Conservation (phyloP, 2,888 invertebrate species). For the Argyresthia albistria region DNA sequence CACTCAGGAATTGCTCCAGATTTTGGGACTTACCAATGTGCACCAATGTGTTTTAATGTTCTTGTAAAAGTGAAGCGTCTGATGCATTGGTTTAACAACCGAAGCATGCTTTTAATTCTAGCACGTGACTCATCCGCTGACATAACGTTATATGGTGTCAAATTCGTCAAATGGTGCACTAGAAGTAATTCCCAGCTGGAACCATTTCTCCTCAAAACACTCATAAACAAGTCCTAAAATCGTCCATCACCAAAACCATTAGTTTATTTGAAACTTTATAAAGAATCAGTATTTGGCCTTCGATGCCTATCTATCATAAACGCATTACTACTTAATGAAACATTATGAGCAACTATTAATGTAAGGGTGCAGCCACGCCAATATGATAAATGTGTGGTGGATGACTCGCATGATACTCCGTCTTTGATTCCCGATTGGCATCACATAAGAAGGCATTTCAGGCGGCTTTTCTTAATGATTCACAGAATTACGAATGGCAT, state of each 20-base stretch:
- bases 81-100: neutral
- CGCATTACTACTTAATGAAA: conserved; percentile 66
- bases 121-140: too few relatives aligned
- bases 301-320: conserved; percentile 33
- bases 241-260: conserved; percentile 2
- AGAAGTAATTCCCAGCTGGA: neutral
- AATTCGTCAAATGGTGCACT: neutral
- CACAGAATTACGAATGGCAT: too few relatives aligned
- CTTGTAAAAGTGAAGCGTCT: too few relatives aligned
- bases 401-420: conserved; percentile 54
- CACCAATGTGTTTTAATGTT: too few relatives aligned
- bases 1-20: conserved; percentile 51
- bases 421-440: conserved; percentile 46
- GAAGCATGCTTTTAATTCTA: neutral
- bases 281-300: neutral
- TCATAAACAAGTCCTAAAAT: neutral
- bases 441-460: conserved; percentile 27
- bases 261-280: neutral
- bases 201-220: neutral
- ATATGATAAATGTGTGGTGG: conserved; percentile 56
- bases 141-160: neutral
- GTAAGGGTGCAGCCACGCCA: conserved; percentile 54
- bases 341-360: conserved; percentile 59
- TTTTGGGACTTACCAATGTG: conserved; percentile 13
- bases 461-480: neutral